phyloP scores from a whole-genome alignment of 2,797 vertebrate genomes.

The Podargus strigoides region DNA sequence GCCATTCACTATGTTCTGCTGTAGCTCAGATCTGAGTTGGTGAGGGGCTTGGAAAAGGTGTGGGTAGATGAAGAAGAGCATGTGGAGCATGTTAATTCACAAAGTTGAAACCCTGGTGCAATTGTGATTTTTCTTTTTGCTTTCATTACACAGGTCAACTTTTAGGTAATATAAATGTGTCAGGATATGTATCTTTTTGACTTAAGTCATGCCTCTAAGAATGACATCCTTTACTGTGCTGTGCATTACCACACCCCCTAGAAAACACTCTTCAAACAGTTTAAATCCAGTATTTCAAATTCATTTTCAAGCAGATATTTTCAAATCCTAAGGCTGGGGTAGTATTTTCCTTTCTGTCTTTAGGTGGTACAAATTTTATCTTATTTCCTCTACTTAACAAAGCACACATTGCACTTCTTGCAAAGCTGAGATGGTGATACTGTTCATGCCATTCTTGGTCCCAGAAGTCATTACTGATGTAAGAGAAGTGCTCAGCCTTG shows the following conservation, averaged over 20 bases:
- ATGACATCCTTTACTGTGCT: neutral
- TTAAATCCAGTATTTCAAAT: neutral
- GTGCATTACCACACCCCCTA: neutral
- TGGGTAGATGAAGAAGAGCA: neutral
- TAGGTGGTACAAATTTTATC: neutral
- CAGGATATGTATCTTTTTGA: fast-evolving
- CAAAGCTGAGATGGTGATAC: neutral
- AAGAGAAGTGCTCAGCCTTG: neutral
- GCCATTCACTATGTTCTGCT: neutral
- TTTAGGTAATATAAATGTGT: neutral
- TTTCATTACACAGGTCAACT: neutral
- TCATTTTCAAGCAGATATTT: neutral
- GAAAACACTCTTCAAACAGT: neutral
- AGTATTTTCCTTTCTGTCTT: neutral
- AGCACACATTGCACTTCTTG: neutral
- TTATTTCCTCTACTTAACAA: neutral
- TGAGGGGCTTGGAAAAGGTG: neutral
- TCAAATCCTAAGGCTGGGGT: neutral
- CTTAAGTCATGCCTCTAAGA: neutral
- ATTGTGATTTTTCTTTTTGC: neutral
- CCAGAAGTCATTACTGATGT: neutral
- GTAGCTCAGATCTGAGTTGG: neutral
- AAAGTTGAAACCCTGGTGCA: neutral
- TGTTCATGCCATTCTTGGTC: neutral
- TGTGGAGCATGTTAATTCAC: neutral